Percentiles rank a stretch among this genome's conserved stretches.
These are phyloP conservation scores for Congeria kusceri DNA, from an alignment of 2,888 invertebrate genomes.

Conservation along the genomic window DNA sequence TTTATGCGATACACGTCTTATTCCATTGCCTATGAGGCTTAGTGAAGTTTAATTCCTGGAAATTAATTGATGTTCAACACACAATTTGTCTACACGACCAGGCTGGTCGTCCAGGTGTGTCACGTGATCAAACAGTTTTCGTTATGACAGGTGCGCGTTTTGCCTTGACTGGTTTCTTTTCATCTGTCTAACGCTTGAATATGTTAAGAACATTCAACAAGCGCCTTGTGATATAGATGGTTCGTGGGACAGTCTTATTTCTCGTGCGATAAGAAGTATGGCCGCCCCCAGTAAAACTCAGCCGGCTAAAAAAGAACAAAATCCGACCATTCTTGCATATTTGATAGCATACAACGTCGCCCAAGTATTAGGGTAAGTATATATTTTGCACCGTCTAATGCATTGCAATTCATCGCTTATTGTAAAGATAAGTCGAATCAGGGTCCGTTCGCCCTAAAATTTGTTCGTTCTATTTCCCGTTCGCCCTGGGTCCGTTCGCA, in stretches of 20 bases:
- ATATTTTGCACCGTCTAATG: not conserved
- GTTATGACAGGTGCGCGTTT: constrained; percentile 56
- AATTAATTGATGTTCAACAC: constrained; percentile 36
- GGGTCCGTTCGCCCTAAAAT: no score
- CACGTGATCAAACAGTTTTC: constrained; percentile 78
- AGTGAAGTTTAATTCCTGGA: constrained; percentile 37
- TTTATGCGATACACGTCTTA: constrained; percentile 8
- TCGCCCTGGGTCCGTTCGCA: no score
- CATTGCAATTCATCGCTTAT: no score
- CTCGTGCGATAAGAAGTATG: constrained; percentile 53
- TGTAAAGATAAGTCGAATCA: no score
- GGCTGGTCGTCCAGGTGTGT: constrained; percentile 74
- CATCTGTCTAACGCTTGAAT: not conserved
- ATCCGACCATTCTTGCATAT: constrained; percentile 67
- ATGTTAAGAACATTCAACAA: not conserved
- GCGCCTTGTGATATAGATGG: not conserved
- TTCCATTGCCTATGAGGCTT: constrained; percentile 36
- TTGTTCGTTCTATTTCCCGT: no score
- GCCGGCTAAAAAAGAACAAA: constrained; percentile 47
- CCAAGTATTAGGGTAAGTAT: constrained; percentile 73
- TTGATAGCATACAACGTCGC: constrained; percentile 78
- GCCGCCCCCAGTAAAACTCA: constrained; percentile 56
- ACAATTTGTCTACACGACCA: constrained; percentile 44
- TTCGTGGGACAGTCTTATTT: not conserved
- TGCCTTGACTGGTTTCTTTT: not conserved